A percentile compares a stretch with the other conserved stretches of the same genome.
Evolutionary conservation across 2,888 invertebrate genomes (phyloP).

Genomic region (Drosophila ochracea): DNA sequence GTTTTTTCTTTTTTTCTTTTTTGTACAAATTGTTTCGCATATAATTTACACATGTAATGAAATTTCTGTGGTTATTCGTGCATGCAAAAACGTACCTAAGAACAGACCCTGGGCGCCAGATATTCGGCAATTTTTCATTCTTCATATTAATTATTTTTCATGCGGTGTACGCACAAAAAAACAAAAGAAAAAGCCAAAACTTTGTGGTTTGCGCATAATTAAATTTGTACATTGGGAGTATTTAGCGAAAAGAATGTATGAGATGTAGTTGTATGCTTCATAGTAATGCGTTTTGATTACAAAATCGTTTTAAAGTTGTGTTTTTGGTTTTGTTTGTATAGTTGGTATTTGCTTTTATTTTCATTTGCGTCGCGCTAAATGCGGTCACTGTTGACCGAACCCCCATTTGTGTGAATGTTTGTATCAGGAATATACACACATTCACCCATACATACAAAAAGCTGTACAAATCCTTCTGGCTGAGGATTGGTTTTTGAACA

Average conservation of each 20-base stretch:
- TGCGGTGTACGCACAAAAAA: conserved; percentile 7
- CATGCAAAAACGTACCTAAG: conserved; percentile 14
- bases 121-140: conserved; percentile 51
- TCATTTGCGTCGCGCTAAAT: conserved; percentile 56
- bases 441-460: neutral
- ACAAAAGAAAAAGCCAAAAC: conserved; percentile 18
- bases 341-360: conserved; percentile 50
- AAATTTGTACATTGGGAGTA: conserved; percentile 39
- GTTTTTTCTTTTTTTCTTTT: conserved; percentile 23
- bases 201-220: conserved; percentile 55
- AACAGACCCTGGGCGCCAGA: conserved; percentile 21
- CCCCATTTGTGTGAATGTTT: conserved; percentile 37
- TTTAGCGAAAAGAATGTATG: conserved; percentile 17
- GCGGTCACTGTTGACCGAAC: conserved; percentile 50
- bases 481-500: conserved; percentile 71
- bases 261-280: conserved; percentile 24
- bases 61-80: conserved; percentile 64
- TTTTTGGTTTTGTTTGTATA: conserved; percentile 33
- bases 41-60: conserved; percentile 73
- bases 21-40: conserved; percentile 49
- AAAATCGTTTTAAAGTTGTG: conserved; percentile 72
- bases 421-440: conserved; percentile 39
- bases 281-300: conserved; percentile 73
- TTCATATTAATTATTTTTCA: conserved; percentile 64
- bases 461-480: conserved; percentile 42